Conservation (phyloP, 2,113 vertebrate species). For the Vombatus ursinus region DNA sequence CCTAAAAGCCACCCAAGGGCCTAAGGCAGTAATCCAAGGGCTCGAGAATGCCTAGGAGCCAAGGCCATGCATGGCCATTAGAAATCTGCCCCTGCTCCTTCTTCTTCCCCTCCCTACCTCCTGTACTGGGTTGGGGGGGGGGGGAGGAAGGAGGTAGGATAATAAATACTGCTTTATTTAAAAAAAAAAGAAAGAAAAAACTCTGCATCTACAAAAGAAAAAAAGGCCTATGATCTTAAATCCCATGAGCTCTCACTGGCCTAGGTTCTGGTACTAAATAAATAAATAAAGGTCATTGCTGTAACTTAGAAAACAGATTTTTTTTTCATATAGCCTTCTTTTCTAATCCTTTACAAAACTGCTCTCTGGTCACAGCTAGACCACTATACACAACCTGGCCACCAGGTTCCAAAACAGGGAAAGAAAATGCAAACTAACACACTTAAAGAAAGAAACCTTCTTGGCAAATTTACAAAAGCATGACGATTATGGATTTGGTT, state of each 20-base stretch:
- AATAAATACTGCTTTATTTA: neutral
- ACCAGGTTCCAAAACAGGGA: neutral
- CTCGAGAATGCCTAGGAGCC: neutral
- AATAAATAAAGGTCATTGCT: neutral
- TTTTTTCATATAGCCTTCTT: slow-evolving; percentile 27
- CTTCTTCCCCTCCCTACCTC: neutral
- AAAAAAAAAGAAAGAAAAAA: neutral
- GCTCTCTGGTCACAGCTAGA: neutral
- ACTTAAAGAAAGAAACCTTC: slow-evolving; percentile 30
- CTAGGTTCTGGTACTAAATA: slow-evolving; percentile 32
- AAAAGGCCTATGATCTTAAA: neutral
- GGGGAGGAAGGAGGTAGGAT: neutral
- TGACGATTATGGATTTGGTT: slow-evolving; percentile 28
- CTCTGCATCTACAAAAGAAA: neutral
- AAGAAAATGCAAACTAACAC: slow-evolving; percentile 44
- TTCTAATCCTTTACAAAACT: slow-evolving; percentile 27
- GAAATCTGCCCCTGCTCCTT: neutral
- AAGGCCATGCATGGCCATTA: neutral
- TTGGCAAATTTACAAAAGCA: neutral
- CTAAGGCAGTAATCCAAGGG: neutral
- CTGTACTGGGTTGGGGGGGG: neutral
- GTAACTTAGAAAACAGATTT: neutral
- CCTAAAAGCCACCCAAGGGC: slow-evolving; percentile 14
- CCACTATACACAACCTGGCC: neutral
- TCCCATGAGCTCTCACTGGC: neutral